Evolutionary conservation across 2,888 invertebrate species (phyloP).

Genomic region (Hipparchia sbordonii): DNA sequence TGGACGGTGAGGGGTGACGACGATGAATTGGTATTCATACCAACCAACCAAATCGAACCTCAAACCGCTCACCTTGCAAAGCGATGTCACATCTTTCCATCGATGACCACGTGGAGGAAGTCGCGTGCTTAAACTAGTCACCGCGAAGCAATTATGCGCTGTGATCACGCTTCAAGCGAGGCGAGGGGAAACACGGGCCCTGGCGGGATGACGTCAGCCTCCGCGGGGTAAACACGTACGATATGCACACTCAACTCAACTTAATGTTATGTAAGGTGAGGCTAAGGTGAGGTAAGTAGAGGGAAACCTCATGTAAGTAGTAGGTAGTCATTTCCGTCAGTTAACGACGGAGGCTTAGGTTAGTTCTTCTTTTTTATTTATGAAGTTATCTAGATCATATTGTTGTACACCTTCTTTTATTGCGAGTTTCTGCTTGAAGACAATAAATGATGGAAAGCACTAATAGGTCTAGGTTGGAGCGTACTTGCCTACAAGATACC

Average conservation of each 20-base stretch:
- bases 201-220: conserved; percentile 30
- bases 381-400: too few species aligned
- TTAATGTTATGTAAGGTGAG: conserved; percentile 22
- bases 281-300: background rate
- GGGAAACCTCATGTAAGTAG: conserved; percentile 4
- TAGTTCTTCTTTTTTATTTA: too few species aligned
- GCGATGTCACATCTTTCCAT: too few species aligned
- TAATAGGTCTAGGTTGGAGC: too few species aligned
- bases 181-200: conserved; percentile 26
- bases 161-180: conserved; percentile 25
- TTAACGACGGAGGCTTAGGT: background rate
- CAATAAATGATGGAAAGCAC: too few species aligned
- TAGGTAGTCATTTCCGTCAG: background rate
- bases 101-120: background rate
- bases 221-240: conserved; percentile 17
- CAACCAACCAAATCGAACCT: too few species aligned
- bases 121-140: background rate
- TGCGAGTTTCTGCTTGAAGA: too few species aligned
- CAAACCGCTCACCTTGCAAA: too few species aligned
- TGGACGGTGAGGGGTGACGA: too few species aligned
- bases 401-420: too few species aligned
- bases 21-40: too few species aligned
- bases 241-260: conserved; percentile 3
- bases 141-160: conserved; percentile 9
- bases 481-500: too few species aligned